A percentile compares a stretch with the other conserved stretches of the same genome.
Evolutionary conservation across 2,888 invertebrate genomes (phyloP).

Genomic region (Eueremaeus valkanovi): DNA sequence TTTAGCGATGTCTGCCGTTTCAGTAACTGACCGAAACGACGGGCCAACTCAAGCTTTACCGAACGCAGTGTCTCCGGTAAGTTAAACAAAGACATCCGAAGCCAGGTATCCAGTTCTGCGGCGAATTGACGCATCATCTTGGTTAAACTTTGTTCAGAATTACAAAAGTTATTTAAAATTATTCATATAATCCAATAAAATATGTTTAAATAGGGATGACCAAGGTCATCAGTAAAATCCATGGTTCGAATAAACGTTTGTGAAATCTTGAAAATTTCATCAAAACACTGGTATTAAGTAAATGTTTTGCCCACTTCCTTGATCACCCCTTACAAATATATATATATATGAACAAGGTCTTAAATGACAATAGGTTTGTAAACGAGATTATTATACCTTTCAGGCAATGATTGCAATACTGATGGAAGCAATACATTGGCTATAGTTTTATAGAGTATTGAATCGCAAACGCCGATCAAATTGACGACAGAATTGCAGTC

Average conservation of each 20-base stretch:
- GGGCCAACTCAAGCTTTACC: conserved; percentile 52
- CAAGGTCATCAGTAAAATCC: too few relatives aligned
- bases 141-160: not conserved
- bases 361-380: too few relatives aligned
- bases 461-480: conserved; percentile 56
- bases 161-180: not conserved
- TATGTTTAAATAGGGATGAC: too few relatives aligned
- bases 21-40: conserved; percentile 48
- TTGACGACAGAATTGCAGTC: conserved; percentile 52
- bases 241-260: too few relatives aligned
- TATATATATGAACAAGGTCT: too few relatives aligned
- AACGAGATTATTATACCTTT: conserved; percentile 50
- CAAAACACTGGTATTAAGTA: too few relatives aligned
- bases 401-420: conserved; percentile 53
- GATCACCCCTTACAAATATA: too few relatives aligned
- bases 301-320: too few relatives aligned
- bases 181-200: too few relatives aligned
- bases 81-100: conserved; percentile 52
- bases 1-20: conserved; percentile 55
- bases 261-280: too few relatives aligned
- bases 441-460: conserved; percentile 55
- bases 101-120: conserved; percentile 54
- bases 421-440: conserved; percentile 55
- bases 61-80: conserved; percentile 53
- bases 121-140: conserved; percentile 50